Base-by-base conservation (phyloP, 2,888 invertebrate genomes). In the Oxycera nigricornis region DNA sequence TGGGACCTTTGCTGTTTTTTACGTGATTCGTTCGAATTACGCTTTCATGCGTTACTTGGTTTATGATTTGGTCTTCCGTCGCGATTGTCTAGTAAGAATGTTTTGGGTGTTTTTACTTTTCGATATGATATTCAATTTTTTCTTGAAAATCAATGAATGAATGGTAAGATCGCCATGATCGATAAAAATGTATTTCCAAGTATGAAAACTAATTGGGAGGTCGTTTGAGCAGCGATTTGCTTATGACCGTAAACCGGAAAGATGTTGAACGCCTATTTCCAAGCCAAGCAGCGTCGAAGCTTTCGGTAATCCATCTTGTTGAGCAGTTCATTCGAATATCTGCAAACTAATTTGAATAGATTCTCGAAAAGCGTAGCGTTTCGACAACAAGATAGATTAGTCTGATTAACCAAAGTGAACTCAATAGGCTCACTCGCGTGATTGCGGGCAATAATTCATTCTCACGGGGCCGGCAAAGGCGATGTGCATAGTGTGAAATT, bases 401-500 rank as follows among this genome's bases (percentile, higher is more conserved):
- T n/a, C 46, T 46, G 46, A 46, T 46, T 46, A 46, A 46, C 17
- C n/a, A n/a, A 46, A 46, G 17, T 46, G 46, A 17, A 46, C 46
- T 46, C 14, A 46, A 46, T 46, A 28, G 50, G n/a, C 22, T 67
- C 31, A 20, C 62, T 76, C 52, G 74, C 76, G 76, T 76, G 76
- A 76, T 73, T 46, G 17, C 28, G n/a, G 14, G 72, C 35, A 65
- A 76, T 76, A 74, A 76, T 24, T 76, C 74, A 76, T 73, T 30
- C 46, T 73, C 67, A 59, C 59, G 30, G 59, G 59, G 59, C 28
- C 59, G 59, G 59, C 59, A 59, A n/a, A 74, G 74, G 73, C 75
- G 74, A 74, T 72, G 76, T 77, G 79, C 75, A 77, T 76, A 78
- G 79, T 79, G 79, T 79, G 79, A 79, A 79, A 79, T 79, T 79